These are phyloP conservation scores for Onychostoma macrolepis DNA, from an alignment of 2,113 vertebrate genomes.

Conservation along the genomic window DNA sequence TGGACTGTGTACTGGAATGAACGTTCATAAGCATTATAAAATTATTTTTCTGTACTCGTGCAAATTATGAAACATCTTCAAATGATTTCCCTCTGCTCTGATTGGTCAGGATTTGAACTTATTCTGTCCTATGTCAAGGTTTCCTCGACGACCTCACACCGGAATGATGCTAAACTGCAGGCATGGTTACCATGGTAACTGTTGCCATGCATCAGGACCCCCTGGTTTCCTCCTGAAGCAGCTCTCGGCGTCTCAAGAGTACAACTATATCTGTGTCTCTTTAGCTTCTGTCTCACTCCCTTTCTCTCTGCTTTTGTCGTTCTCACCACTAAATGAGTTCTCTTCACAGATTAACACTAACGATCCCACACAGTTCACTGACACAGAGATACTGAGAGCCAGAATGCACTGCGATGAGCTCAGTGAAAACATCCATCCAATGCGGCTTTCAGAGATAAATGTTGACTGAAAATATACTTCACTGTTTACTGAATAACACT, in stretches of 20 bases:
- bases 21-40: not conserved
- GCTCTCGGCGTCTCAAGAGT: slow-evolving; percentile 69
- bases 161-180: slow-evolving; percentile 76
- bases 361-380: slow-evolving; percentile 29
- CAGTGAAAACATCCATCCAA: not conserved
- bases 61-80: not conserved
- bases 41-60: not conserved
- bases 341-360: slow-evolving; percentile 63
- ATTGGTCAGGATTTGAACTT: slow-evolving; percentile 61
- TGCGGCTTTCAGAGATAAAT: not conserved
- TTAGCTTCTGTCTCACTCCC: slow-evolving; percentile 7
- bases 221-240: slow-evolving; percentile 75
- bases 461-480: not conserved
- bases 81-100: slow-evolving; percentile 5
- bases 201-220: slow-evolving; percentile 72
- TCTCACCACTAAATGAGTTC: slow-evolving; percentile 34
- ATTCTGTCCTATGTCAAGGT: slow-evolving; percentile 87
- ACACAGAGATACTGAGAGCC: slow-evolving; percentile 45
- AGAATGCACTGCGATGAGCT: not conserved
- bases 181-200: slow-evolving; percentile 87
- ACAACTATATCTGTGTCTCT: slow-evolving; percentile 63
- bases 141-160: slow-evolving; percentile 73
- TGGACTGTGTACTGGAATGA: not conserved
- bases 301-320: slow-evolving; percentile 36
- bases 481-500: not conserved